A percentile compares a stretch with the other conserved stretches of the same genome.
Conservation (phyloP, 1,140 invertebrate genomes). For the Drosophila grimshawi region DNA sequence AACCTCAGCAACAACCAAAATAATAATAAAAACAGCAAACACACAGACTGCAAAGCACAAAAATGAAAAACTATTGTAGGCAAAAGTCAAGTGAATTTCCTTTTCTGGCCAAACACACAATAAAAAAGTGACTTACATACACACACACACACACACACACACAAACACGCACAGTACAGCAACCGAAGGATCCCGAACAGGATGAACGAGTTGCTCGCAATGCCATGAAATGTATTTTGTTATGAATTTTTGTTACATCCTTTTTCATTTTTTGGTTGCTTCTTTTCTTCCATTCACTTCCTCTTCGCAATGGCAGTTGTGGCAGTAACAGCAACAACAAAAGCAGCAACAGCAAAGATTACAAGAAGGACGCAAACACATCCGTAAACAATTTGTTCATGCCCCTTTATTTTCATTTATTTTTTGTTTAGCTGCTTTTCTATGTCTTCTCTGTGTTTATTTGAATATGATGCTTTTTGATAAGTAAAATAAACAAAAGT, state of each 20-base stretch:
- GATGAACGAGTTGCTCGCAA: slow-evolving; percentile 54
- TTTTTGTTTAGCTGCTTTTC: slow-evolving; percentile 26
- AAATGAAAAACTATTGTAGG: slow-evolving; percentile 62
- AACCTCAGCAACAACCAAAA: slow-evolving; percentile 42
- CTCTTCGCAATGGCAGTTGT: slow-evolving; percentile 33
- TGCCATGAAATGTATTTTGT: slow-evolving; percentile 80
- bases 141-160: slow-evolving; percentile 26
- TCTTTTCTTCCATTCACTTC: slow-evolving; percentile 38
- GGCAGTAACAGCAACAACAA: slow-evolving; percentile 20
- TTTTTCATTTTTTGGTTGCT: slow-evolving; percentile 54
- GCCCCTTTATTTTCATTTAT: slow-evolving; percentile 60
- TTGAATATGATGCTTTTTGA: slow-evolving; percentile 57
- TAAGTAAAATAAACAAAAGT: slow-evolving; percentile 80
- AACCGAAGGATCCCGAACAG: slow-evolving; percentile 36
- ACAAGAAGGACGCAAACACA: slow-evolving; percentile 74
- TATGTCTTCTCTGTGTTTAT: slow-evolving; percentile 58
- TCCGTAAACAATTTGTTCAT: slow-evolving; percentile 83
- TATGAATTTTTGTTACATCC: slow-evolving; percentile 79
- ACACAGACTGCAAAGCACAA: slow-evolving; percentile 26
- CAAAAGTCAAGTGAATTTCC: slow-evolving; percentile 82
- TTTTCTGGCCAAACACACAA: slow-evolving; percentile 44
- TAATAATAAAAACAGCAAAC: slow-evolving; percentile 39
- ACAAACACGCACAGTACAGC: slow-evolving; percentile 1
- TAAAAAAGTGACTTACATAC: slow-evolving; percentile 28
- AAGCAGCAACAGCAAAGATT: slow-evolving; percentile 42